Base-by-base conservation (phyloP, 2,797 vertebrate genomes). In the Philypnodon macrostomus region DNA sequence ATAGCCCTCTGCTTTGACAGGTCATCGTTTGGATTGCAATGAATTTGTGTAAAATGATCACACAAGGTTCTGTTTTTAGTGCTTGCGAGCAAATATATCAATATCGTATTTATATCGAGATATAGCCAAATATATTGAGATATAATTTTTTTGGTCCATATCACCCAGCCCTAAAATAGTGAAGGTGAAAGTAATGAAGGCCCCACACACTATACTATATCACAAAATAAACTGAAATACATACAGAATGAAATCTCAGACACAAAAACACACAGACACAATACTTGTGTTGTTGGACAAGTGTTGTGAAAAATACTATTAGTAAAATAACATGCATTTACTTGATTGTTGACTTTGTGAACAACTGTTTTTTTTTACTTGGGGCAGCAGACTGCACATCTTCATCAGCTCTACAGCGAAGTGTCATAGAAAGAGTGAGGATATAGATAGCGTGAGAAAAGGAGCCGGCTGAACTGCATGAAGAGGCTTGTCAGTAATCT, bases 401-500 rank as follows among this genome's bases (percentile, higher is more conserved):
- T 64, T 65, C 73, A 68, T 72, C 69, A 66, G 53, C 21, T 52
- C 16, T 47, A 48, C 41, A 75, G 46, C 36, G 5, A 41, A 60
- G 49, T 36, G 56, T 64, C 61, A 73, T 18, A 62, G 50, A 50
- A 2, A 47, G 37, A 63, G 48, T 49, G 27, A 34, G 35, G 17
- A 38, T 55, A 63, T 29, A 61, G 52, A 75, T 34, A 55, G 34
- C 11, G 47, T 56, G 47, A 67, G 57, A 48, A 56, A 77, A 64
- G 65, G 45, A 58, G 58, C 53, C 57, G 64, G 70, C 58, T 70
- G 65, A 57, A 79, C 63, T 69, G 67, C 70, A 76, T 53, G 68
- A 70, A 67, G 72, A 81, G 67, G 63, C 70, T 70, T 83, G 83
- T 79, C 80, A 75, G 78, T 85, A 85, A 84, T 87, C 79, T 85